phyloP scores from a whole-genome alignment of 2,888 invertebrate species.

The Drosophila longiperda region DNA sequence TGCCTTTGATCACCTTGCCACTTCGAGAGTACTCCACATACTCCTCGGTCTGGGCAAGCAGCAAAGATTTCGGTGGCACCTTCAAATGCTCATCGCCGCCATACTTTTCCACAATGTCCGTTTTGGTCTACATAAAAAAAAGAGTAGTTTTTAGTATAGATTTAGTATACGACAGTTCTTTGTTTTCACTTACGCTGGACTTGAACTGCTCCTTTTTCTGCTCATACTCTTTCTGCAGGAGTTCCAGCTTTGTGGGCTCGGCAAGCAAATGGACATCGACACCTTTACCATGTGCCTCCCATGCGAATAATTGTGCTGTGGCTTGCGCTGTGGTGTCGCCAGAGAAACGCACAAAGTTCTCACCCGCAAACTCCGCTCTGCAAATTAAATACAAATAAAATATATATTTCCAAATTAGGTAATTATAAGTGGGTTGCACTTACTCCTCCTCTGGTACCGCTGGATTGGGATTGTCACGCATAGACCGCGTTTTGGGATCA shows the following conservation, averaged over 20 bases:
- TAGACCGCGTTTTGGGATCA: conserved; percentile 99
- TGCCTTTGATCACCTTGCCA: conserved; percentile 94
- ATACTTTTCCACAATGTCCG: conserved; percentile 95
- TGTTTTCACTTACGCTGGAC: conserved; percentile 84
- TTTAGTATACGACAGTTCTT: not conserved
- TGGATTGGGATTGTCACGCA: conserved; percentile 97
- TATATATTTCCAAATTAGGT: not conserved
- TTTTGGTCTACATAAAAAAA: conserved; percentile 87
- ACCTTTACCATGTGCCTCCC: conserved; percentile 97
- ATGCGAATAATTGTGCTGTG: conserved; percentile 96
- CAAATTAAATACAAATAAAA: not conserved
- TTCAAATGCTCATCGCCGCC: conserved; percentile 97
- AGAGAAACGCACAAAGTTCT: conserved; percentile 97
- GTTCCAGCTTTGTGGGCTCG: conserved; percentile 98
- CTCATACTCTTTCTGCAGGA: conserved; percentile 95
- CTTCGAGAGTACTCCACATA: conserved; percentile 98
- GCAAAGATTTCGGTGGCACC: conserved; percentile 93
- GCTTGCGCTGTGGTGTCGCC: conserved; percentile 97
- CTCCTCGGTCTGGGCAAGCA: conserved; percentile 96
- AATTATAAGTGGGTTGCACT: conserved; percentile 12
- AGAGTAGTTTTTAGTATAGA: not conserved
- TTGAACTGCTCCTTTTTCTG: conserved; percentile 96
- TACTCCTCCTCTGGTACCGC: conserved; percentile 87
- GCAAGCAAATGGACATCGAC: conserved; percentile 98
- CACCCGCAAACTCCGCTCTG: conserved; percentile 93